Percentiles rank a stretch among this genome's conserved stretches.
phyloP scores from a whole-genome alignment of 2,113 vertebrate species.

The Aleadryas rufinucha region DNA sequence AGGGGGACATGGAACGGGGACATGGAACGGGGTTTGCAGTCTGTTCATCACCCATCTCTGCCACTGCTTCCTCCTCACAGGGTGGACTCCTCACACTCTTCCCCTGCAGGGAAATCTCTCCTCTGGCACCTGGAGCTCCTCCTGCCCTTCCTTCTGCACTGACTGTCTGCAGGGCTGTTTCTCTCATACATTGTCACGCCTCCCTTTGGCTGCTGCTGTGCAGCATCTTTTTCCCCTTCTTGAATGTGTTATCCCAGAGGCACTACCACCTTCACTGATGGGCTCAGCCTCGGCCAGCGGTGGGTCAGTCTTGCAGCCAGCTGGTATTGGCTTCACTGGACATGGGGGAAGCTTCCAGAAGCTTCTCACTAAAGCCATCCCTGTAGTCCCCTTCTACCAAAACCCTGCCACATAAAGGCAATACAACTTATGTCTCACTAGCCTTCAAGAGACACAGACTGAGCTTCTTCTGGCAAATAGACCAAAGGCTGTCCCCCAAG shows the following conservation, averaged over 20 bases:
- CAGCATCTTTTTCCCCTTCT: neutral
- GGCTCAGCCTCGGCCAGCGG: accelerated
- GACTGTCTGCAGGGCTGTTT: neutral
- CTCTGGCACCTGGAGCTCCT: neutral
- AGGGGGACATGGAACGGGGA: neutral
- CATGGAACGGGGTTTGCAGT: neutral
- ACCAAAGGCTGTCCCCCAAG: neutral
- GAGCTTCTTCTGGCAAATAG: neutral
- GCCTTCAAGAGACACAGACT: neutral
- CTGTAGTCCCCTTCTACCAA: neutral
- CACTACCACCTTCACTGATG: accelerated
- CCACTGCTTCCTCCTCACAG: neutral
- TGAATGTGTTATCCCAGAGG: neutral
- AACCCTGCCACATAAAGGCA: neutral
- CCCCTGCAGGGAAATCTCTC: neutral
- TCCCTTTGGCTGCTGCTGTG: neutral
- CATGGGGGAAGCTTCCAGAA: neutral
- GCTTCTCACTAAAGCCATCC: neutral
- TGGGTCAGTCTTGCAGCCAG: accelerated
- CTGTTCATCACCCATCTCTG: neutral
- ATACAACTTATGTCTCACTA: neutral
- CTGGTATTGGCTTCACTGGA: neutral
- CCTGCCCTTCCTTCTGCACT: neutral
- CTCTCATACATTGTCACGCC: neutral
- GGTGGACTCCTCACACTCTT: neutral